Conservation (phyloP, 2,113 vertebrate species). For the Psettodes erumei region DNA sequence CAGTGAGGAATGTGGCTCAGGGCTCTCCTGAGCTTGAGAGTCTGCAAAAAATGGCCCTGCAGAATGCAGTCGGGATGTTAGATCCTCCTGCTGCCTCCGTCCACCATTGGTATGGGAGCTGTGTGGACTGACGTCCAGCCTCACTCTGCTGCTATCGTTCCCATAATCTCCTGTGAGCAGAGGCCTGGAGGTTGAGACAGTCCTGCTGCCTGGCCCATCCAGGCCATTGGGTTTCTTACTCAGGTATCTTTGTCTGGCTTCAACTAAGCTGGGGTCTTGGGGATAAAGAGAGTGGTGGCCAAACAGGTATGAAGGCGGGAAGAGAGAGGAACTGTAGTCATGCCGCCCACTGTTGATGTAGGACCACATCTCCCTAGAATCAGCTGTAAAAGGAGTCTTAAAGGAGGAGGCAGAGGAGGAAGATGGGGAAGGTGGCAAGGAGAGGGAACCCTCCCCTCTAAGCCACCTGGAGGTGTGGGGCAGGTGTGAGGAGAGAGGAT, state of each 20-base stretch:
- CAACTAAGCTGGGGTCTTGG: conserved; percentile 68
- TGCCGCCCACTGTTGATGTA: conserved; percentile 70
- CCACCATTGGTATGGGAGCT: conserved; percentile 77
- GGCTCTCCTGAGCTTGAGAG: conserved; percentile 69
- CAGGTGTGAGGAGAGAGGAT: conserved; percentile 65
- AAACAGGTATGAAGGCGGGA: conserved; percentile 73
- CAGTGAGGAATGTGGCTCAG: conserved; percentile 80
- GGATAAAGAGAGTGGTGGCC: conserved; percentile 72
- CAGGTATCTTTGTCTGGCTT: conserved; percentile 75
- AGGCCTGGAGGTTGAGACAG: conserved; percentile 69
- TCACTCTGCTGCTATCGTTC: conserved; percentile 64
- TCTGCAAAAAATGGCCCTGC: conserved; percentile 70
- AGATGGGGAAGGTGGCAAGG: conserved; percentile 67
- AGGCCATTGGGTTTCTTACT: conserved; percentile 80
- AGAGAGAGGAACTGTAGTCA: conserved; percentile 77
- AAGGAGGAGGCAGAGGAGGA: conserved; percentile 75
- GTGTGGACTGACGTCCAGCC: conserved; percentile 67
- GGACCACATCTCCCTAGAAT: conserved; percentile 81
- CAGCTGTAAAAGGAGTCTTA: conserved; percentile 76
- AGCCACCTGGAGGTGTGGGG: conserved; percentile 80
- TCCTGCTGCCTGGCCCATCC: conserved; percentile 78
- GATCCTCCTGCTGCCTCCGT: conserved; percentile 77
- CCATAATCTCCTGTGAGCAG: conserved; percentile 70
- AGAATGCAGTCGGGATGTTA: conserved; percentile 48
- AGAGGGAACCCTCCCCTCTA: conserved; percentile 68